Evolutionary conservation across 2,797 vertebrate genomes (phyloP).

Genomic region (Bradypodion pumilum): DNA sequence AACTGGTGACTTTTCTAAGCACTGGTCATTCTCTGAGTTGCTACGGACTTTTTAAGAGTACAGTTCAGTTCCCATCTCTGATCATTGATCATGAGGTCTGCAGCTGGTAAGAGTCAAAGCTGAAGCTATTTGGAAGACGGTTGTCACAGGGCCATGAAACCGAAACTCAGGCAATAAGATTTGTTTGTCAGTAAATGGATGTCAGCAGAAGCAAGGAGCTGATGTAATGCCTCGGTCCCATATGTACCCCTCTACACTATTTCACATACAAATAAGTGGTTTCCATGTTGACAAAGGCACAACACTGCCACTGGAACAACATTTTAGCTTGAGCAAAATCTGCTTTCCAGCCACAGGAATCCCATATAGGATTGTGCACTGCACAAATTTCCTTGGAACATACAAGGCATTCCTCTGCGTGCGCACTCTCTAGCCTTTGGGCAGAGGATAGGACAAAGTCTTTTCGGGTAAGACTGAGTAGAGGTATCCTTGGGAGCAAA

Average conservation of each 20-base stretch:
- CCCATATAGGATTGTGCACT: neutral
- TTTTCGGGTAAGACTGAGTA: neutral
- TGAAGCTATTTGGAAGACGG: neutral
- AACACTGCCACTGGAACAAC: neutral
- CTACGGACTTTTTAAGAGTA: neutral
- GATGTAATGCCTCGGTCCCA: neutral
- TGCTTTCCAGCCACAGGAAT: no score
- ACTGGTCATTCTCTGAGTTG: neutral
- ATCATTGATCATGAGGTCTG: neutral
- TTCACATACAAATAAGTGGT: neutral
- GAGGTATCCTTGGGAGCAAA: no score
- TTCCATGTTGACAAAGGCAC: no score
- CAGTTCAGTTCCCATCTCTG: neutral
- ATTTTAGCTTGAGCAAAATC: neutral
- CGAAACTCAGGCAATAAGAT: neutral
- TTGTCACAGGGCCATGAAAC: neutral
- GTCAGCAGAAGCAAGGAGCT: neutral
- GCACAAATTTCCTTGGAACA: neutral
- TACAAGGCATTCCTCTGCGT: neutral
- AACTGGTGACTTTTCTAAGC: no score
- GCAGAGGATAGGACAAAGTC: neutral
- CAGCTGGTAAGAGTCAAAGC: neutral
- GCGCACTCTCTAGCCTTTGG: neutral
- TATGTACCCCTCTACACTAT: neutral
- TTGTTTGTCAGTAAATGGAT: neutral